Evolutionary conservation across 2,113 vertebrate genomes (phyloP), one percentile per base, ranked within the genome.

Genomic region (Caranx melampygus): DNA sequence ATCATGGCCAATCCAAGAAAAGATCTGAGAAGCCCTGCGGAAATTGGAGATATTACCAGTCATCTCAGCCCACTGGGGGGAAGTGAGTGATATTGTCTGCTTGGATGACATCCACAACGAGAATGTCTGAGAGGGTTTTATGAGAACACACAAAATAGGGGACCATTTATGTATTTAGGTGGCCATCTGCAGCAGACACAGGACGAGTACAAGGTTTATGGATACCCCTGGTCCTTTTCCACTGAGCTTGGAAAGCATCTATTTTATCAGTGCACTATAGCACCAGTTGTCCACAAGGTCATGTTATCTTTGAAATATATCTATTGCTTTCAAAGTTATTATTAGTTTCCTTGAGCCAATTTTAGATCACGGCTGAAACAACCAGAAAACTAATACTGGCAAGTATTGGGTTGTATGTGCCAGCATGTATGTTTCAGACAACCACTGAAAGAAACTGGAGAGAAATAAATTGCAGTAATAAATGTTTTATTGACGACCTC

Each of bases 11-110:
- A 88, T 86, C 82, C 72, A 62, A 73, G 83, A 64, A 79, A 85
- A 85, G 85, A 91, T 91, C 82, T 78, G 88, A 92, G 76, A 73
- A 82, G 84, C 76, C 60, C 65, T 15, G 33, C 76, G 86, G 83
- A 91, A 92, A 90, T 84, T 64, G 54, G 70, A 89, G 87, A 82
- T 84, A 26, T 85, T 84, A 92, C 88, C 84, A 62, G 82, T 89
- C 88, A 85, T 81, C 42, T 84, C 35, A 37, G 77, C 69, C 81
- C 74, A 75, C 83, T 78, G 78, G 78, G 64, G 65, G 65, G 44
- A 37, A 40, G 44, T 54, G 71, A 75, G 54, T 40, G 70, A 64
- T 76, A 65, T 58, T 70, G 74, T 81, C 72, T 67, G 72, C 62
- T 75, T 78, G 72, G 77, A 80, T 85, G 74, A 57, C 72, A 78